Evolutionary conservation across 2,113 vertebrate genomes (phyloP), one percentile per base, ranked within the genome.

Genomic region (Microtus montanus): DNA sequence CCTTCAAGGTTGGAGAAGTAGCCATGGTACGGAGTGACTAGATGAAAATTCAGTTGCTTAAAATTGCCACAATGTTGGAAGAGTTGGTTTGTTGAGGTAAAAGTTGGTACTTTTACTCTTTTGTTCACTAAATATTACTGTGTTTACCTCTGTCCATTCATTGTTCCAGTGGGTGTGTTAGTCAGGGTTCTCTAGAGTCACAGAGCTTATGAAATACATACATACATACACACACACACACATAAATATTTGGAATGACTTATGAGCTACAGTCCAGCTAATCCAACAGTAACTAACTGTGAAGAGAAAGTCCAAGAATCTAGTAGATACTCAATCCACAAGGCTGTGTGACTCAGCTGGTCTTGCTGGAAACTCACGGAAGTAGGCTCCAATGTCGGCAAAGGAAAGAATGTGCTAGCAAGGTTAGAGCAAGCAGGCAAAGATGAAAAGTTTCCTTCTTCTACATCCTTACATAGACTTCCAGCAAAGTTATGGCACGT

Each of bases 31-130:
- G 58, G n/a, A 82, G 8, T 64, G 41, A 92, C 3, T 88, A 74
- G 35, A 74, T 87, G 63, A 95, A 87, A 92, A 89, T 95, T 87
- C 61, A 94, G 89, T 73, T 84, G 14, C 79, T 92, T 95, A 90
- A 96, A 93, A 70, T 11, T 83, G 41, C n/a, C 87, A 71, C 91
- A 80, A 33, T 84, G 93, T 95, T 90, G 90, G 54, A 54, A 73
- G n/a, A 94, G 58, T 5, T 9, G 1, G 1, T 87, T 35, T 47
- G 90, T 75, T 94, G 64, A 80, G 88, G 35, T 54, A 64, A 87
- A 58, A 4, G 44, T 44, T n/a, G 38, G 87, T 91, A 71, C 14
- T 74, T 91, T 89, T 75, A 70, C 14, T 88, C 17, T 70, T 86
- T 3, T 82, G 13, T 91, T 22, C 66, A 82, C 96, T 86, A 85